Conservation (phyloP, 2,888 invertebrate species). For the Netelia melanura region DNA sequence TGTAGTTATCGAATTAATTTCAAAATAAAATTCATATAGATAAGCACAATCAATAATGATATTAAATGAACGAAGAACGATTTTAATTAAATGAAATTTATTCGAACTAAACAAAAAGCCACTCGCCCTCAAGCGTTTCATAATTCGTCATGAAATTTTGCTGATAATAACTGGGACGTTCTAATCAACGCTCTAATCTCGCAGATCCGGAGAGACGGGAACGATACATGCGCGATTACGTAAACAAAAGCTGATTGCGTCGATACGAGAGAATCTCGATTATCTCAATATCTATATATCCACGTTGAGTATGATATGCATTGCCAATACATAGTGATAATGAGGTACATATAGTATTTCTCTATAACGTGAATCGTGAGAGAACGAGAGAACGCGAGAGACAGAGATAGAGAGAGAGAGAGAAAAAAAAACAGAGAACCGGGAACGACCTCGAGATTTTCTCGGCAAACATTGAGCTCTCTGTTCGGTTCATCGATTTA, state of each 20-base stretch:
- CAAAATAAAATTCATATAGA: background rate
- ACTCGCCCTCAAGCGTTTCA: background rate
- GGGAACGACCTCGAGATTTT: slow-evolving; percentile 47
- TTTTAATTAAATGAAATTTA: background rate
- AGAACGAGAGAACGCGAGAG: slow-evolving; percentile 20
- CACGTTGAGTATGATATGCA: background rate
- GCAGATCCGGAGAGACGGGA: slow-evolving; percentile 7
- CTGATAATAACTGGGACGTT: background rate
- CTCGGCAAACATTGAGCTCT: slow-evolving; percentile 25
- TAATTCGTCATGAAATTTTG: background rate
- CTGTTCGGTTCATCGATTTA: slow-evolving; percentile 53
- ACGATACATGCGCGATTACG: slow-evolving; percentile 37
- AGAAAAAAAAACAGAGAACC: slow-evolving; percentile 10
- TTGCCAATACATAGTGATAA: slow-evolving; percentile 27
- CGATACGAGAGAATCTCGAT: slow-evolving; percentile 38
- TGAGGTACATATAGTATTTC: background rate
- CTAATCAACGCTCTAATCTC: background rate
- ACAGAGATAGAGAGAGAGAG: slow-evolving; percentile 24
- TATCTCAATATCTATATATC: background rate
- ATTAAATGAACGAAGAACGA: background rate
- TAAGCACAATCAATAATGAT: background rate
- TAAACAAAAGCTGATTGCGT: slow-evolving; percentile 44
- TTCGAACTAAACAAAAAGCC: background rate
- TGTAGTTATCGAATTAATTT: too few species aligned
- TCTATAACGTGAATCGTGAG: slow-evolving; percentile 24